Evolutionary conservation across 2,888 invertebrate genomes (phyloP).

Genomic region (Clivina fossor): DNA sequence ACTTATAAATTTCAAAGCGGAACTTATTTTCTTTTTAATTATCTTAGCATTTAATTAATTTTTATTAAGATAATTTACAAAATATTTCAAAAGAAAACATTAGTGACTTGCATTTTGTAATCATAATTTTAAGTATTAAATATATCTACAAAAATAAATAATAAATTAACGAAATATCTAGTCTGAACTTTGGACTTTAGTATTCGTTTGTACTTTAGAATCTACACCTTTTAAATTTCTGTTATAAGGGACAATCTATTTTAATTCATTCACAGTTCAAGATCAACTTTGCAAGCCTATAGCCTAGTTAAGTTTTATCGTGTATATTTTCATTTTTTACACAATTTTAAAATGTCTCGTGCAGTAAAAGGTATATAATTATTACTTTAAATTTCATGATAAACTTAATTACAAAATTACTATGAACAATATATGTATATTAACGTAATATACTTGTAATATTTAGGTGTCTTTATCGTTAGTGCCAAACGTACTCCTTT

Average conservation of each 20-base stretch:
- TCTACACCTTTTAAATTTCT: conserved; percentile 13
- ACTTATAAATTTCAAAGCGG: no score
- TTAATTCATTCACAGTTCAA: conserved; percentile 20
- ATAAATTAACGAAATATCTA: not conserved
- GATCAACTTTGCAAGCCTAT: conserved; percentile 35
- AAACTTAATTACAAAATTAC: conserved; percentile 7
- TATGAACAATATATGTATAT: conserved; percentile 1
- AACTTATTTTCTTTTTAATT: no score
- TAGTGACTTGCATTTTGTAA: conserved; percentile 11
- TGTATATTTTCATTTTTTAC: conserved; percentile 29
- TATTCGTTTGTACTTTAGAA: conserved; percentile 25
- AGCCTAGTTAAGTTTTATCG: conserved; percentile 35
- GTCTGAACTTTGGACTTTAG: conserved; percentile 36
- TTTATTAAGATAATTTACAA: no score
- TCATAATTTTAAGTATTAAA: not conserved
- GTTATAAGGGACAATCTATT: conserved; percentile 15
- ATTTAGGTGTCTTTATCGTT: conserved; percentile 82
- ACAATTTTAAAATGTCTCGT: conserved; percentile 51
- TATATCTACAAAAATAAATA: not conserved
- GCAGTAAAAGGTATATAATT: conserved; percentile 53
- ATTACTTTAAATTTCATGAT: not conserved
- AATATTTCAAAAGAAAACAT: no score
- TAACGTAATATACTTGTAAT: conserved; percentile 42
- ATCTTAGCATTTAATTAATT: no score
- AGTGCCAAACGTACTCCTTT: conserved; percentile 97